Base-by-base conservation (phyloP, 2,888 invertebrate species). In the Bhutanitis thaidina region DNA sequence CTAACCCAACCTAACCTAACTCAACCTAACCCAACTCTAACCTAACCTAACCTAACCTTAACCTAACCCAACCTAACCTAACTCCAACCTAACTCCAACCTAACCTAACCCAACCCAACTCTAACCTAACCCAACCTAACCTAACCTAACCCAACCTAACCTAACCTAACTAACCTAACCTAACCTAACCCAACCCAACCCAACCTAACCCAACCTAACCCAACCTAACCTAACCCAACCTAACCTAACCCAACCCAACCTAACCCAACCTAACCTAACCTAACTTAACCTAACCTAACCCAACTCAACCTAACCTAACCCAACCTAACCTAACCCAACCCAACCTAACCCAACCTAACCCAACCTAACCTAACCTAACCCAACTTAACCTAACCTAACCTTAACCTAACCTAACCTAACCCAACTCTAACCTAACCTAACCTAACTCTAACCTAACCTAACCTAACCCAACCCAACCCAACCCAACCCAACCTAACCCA, bases 241-340 rank as follows among this genome's bases (percentile, higher is more conserved):
- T 32, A 32, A 32, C 32, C 32, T 32, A 32, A 32, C 32, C 32
- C 10, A 32, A 32, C 32, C 32, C 10, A 32, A 32, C 32, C 32
- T 32, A 32, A 32, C 32, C 32, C 10, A 32, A 32, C 32, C 32
- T 32, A 32, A 32, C 32, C 32, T 32, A 32, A 32, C 32, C 32
- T 32, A 32, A 32, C 44, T 41, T 46, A 52, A 46, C 52, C 41
- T 46, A 46, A 45, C 51, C 39, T 46, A 46, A 46, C 52, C 46
- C 40, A 52, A 46, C 52, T 41, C 40, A 52, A 46, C 52, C 46
- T 46, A 52, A 46, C 52, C 25, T 46, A 52, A 45, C 51, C 41
- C 27, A 46, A 39, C 45, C 41, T 35, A 46, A 39, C 45, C 41
- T 40, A 46, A 34, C 51, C 41, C 25, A 52, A 34, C 52, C 41